phyloP scores from a whole-genome alignment of 2,113 vertebrate species.

The Clinocottus analis region DNA sequence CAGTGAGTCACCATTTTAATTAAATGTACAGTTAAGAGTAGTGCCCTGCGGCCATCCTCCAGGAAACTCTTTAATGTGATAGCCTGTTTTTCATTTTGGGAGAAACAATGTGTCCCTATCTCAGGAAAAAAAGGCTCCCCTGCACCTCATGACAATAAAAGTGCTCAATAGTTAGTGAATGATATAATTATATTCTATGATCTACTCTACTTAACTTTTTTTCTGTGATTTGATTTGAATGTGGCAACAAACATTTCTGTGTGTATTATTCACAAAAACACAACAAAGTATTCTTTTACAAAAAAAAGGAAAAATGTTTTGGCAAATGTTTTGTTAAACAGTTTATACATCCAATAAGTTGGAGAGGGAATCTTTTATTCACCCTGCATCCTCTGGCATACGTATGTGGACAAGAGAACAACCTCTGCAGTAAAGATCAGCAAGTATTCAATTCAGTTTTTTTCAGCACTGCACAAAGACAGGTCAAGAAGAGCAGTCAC shows the following conservation, averaged over 20 bases:
- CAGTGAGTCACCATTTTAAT: not conserved
- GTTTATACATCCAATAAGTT: not conserved
- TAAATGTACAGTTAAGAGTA: not conserved
- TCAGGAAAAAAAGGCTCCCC: not conserved
- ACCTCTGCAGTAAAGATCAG: constrained; percentile 33
- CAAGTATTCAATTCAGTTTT: no score
- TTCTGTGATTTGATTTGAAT: no score
- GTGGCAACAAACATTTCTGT: no score
- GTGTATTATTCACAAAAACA: no score
- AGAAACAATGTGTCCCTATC: not conserved
- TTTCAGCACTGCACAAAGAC: not conserved
- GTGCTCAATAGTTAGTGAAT: not conserved
- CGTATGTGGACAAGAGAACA: constrained; percentile 2
- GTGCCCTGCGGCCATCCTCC: not conserved
- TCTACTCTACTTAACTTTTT: no score
- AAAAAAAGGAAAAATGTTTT: not conserved
- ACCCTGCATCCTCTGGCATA: not conserved
- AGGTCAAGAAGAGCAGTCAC: constrained; percentile 12
- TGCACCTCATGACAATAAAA: not conserved
- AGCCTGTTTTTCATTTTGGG: not conserved
- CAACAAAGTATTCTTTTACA: not conserved
- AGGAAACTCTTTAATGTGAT: not conserved
- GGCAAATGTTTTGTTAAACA: not conserved
- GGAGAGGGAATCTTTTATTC: constrained; percentile 17
- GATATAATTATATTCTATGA: no score